Evolutionary conservation across 2,797 vertebrate species (phyloP).

Genomic region (Fratercula arctica): DNA sequence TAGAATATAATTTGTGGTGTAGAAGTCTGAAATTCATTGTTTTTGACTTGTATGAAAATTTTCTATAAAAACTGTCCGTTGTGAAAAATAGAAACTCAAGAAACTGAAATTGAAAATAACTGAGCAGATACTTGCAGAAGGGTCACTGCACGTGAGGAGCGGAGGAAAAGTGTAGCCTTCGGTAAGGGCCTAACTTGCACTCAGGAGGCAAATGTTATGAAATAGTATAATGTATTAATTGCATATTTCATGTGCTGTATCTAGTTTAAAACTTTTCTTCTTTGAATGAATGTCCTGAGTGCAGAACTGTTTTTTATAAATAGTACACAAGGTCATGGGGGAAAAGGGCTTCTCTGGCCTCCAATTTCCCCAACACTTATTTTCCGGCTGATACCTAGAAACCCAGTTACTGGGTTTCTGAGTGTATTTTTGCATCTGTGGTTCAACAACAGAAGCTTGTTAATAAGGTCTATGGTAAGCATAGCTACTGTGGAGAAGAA

Average conservation of each 20-base stretch:
- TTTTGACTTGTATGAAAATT: neutral
- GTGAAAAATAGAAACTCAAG: neutral
- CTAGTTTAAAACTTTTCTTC: neutral
- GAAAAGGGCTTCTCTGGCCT: neutral
- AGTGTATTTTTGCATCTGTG: neutral
- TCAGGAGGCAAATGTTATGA: neutral
- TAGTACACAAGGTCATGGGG: neutral
- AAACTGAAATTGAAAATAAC: neutral
- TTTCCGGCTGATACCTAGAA: neutral
- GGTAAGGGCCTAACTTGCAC: neutral
- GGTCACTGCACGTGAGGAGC: accelerated
- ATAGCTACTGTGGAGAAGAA: neutral
- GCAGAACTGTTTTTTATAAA: neutral
- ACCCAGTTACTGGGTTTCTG: neutral
- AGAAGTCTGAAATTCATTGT: neutral
- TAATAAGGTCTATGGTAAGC: neutral
- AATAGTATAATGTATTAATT: neutral
- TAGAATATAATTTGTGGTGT: neutral
- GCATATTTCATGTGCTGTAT: neutral
- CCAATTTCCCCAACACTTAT: neutral
- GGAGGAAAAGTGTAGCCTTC: accelerated
- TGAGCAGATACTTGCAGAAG: neutral
- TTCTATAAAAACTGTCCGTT: neutral
- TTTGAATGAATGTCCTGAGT: neutral
- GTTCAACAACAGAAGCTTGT: neutral